Evolutionary conservation across 2,797 vertebrate genomes (phyloP).

Genomic region (Phataginus tricuspis): DNA sequence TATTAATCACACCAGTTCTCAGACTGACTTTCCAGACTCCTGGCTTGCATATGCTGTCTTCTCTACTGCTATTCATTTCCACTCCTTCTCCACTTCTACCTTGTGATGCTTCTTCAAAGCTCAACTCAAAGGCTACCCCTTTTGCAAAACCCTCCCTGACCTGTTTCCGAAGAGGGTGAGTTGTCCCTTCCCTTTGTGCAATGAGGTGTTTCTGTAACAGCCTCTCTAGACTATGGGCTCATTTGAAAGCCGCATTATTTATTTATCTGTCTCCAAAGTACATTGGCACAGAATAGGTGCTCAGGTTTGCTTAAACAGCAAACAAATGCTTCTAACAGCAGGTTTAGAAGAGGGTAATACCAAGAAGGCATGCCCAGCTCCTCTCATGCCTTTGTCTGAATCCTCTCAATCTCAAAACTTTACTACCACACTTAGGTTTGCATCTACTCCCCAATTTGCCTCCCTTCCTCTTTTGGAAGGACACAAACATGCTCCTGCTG

Average conservation of each 20-base stretch:
- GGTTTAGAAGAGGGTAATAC: neutral
- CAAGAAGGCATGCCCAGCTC: neutral
- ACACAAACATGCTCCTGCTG: neutral
- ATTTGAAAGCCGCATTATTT: conserved; percentile 31
- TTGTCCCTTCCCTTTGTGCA: neutral
- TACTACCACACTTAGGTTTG: neutral
- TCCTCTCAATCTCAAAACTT: neutral
- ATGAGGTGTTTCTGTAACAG: neutral
- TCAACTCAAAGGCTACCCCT: neutral
- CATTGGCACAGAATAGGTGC: neutral
- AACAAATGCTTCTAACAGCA: neutral
- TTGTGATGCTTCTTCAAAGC: neutral
- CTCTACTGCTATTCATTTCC: neutral
- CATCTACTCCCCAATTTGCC: neutral
- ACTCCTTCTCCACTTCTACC: neutral
- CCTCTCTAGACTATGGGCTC: neutral
- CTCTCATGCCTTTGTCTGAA: neutral
- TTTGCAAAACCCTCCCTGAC: neutral
- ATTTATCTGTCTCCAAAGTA: conserved; percentile 5
- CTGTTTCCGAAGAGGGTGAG: neutral
- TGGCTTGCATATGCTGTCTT: neutral
- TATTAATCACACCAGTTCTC: neutral
- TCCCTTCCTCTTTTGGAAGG: neutral
- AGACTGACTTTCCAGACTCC: neutral
- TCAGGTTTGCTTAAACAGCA: neutral